Conservation (phyloP, 1,140 invertebrate genomes). For the Anastatus disparis region DNA sequence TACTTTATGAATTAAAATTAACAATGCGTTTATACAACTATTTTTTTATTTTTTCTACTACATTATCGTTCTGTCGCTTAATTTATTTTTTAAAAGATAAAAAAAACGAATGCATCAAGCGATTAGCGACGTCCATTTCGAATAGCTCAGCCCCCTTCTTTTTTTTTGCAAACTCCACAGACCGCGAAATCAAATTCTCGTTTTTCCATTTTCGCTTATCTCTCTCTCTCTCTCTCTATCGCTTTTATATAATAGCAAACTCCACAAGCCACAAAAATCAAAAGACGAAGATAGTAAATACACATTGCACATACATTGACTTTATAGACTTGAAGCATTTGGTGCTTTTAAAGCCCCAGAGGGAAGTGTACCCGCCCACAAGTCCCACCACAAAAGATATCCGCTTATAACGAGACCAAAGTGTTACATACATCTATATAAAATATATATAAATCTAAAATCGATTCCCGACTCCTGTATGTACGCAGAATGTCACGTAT, state of each 20-base stretch:
- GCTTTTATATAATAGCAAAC: too few relatives aligned
- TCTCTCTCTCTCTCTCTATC: too few relatives aligned
- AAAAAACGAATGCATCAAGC: not conserved
- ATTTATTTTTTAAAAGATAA: not conserved
- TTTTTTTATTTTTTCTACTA: not conserved
- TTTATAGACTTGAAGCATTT: too few relatives aligned
- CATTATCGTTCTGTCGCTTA: not conserved
- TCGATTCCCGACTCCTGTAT: slow-evolving; percentile 57
- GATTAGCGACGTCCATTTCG: not conserved
- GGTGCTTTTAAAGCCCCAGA: slow-evolving; percentile 58
- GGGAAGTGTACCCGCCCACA: slow-evolving; percentile 63
- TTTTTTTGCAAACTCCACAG: not conserved
- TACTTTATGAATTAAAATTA: too few relatives aligned
- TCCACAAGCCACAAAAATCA: slow-evolving; percentile 44
- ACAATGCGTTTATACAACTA: too few relatives aligned
- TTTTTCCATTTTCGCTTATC: slow-evolving; percentile 44
- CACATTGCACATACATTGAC: too few relatives aligned
- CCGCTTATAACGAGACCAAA: slow-evolving; percentile 63
- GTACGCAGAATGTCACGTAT: not conserved
- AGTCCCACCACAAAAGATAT: slow-evolving; percentile 66
- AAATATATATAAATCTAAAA: too few relatives aligned
- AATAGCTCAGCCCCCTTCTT: not conserved
- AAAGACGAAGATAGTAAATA: slow-evolving; percentile 39
- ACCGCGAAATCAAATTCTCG: slow-evolving; percentile 40
- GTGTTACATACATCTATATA: slow-evolving; percentile 51